Percentiles rank a stretch among this genome's conserved stretches.
phyloP scores from a whole-genome alignment of 2,797 vertebrate species.

The Lepidocolaptes lacrymiger region DNA sequence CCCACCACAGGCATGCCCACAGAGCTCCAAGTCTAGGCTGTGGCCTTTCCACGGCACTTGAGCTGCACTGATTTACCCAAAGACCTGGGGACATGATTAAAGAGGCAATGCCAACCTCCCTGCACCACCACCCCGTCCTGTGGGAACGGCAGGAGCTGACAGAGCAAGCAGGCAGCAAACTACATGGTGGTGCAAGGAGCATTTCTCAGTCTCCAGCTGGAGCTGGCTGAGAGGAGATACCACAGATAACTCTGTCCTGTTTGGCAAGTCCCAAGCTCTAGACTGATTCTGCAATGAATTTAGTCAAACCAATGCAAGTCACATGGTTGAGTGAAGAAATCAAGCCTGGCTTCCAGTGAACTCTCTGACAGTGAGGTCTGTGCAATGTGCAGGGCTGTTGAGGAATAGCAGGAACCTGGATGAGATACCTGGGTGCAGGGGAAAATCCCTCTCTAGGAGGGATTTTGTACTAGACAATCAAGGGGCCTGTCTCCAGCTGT shows the following conservation, averaged over 20 bases:
- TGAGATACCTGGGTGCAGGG: neutral
- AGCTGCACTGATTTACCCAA: neutral
- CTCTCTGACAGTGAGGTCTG: neutral
- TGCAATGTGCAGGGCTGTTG: neutral
- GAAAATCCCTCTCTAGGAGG: neutral
- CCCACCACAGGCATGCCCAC: neutral
- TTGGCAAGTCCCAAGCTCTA: constrained; percentile 29
- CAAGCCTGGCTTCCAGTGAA: constrained; percentile 12
- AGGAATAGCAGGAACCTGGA: neutral
- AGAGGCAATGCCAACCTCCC: neutral
- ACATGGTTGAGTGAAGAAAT: constrained; percentile 33
- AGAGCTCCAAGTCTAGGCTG: neutral
- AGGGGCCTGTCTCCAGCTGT: neutral
- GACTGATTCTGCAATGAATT: constrained; percentile 40
- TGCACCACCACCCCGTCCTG: neutral
- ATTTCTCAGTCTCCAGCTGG: neutral
- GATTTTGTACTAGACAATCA: neutral
- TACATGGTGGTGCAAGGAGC: neutral
- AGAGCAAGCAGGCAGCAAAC: neutral
- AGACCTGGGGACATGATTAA: neutral
- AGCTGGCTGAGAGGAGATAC: constrained; percentile 10
- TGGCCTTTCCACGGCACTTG: neutral
- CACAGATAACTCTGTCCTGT: constrained; percentile 43
- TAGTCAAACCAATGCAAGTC: constrained; percentile 11
- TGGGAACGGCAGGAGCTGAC: neutral